A percentile compares a stretch with the other conserved stretches of the same genome.
phyloP scores from a whole-genome alignment of 2,113 vertebrate genomes.

The Corythaixoides concolor region DNA sequence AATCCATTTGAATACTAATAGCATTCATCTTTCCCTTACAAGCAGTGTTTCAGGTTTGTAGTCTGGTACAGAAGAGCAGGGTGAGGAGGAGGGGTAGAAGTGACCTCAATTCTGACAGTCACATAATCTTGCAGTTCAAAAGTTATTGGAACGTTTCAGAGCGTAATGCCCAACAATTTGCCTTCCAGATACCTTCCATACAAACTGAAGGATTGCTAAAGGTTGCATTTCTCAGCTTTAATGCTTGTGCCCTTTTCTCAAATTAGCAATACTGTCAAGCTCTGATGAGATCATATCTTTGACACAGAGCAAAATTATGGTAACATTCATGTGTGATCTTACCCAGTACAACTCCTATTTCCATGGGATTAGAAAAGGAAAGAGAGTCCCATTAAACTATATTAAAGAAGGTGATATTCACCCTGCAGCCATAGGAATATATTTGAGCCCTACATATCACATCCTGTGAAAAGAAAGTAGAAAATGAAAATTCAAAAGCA shows the following conservation, averaged over 20 bases:
- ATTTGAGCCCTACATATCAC: neutral
- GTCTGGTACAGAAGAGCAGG: neutral
- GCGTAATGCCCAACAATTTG: slow-evolving; percentile 36
- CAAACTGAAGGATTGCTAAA: slow-evolving; percentile 3
- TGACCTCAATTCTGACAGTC: slow-evolving; percentile 19
- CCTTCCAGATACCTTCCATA: slow-evolving; percentile 21
- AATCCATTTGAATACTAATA: slow-evolving; percentile 10
- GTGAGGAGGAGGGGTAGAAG: neutral
- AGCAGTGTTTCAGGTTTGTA: neutral
- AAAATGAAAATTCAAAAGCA: slow-evolving; percentile 4
- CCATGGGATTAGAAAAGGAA: neutral
- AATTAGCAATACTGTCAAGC: slow-evolving; percentile 21
- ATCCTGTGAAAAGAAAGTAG: neutral
- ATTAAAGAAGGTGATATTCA: slow-evolving; percentile 38
- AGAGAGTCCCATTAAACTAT: slow-evolving; percentile 10
- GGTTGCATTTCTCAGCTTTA: neutral
- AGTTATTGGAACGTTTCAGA: slow-evolving; percentile 44
- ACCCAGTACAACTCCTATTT: neutral
- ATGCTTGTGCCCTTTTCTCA: slow-evolving; percentile 45
- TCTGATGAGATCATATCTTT: slow-evolving; percentile 43
- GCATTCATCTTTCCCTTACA: neutral
- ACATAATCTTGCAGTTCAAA: slow-evolving; percentile 25
- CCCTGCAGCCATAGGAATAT: neutral
- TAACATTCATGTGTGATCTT: slow-evolving; percentile 35
- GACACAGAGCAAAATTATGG: slow-evolving; percentile 30